phyloP scores from a whole-genome alignment of 2,113 vertebrate species.

The Vulpes lagopus region DNA sequence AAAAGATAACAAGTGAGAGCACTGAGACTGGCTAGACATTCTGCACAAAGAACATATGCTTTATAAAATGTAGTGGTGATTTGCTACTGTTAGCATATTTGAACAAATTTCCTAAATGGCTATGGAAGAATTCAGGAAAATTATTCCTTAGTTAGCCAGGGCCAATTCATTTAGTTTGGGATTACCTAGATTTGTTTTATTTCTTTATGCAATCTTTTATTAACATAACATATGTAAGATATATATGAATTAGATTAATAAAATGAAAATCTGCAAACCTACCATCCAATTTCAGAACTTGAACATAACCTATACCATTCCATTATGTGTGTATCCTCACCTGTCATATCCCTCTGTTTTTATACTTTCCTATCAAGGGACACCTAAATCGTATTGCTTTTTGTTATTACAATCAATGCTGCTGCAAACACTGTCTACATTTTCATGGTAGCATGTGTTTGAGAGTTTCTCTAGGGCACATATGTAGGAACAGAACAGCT shows the following conservation, averaged over 20 bases:
- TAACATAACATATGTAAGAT: neutral
- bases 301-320: neutral
- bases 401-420: neutral
- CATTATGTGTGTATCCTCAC: neutral
- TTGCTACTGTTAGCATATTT: neutral
- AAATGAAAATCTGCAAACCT: neutral
- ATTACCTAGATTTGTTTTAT: slow-evolving; percentile 34
- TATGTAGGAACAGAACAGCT: neutral
- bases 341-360: neutral
- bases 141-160: slow-evolving; percentile 2
- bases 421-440: slow-evolving; percentile 12
- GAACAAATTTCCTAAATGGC: neutral
- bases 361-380: neutral
- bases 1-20: slow-evolving; percentile 6
- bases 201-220: neutral
- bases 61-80: slow-evolving; percentile 29
- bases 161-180: neutral
- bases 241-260: neutral
- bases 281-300: neutral
- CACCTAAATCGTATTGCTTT: neutral
- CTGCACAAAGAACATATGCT: neutral
- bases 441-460: neutral
- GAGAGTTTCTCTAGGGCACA: neutral
- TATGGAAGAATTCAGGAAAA: neutral
- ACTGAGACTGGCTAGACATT: slow-evolving; percentile 10